Evolutionary conservation across 2,888 invertebrate species (phyloP).

Genomic region (Margaritifera margaritifera): DNA sequence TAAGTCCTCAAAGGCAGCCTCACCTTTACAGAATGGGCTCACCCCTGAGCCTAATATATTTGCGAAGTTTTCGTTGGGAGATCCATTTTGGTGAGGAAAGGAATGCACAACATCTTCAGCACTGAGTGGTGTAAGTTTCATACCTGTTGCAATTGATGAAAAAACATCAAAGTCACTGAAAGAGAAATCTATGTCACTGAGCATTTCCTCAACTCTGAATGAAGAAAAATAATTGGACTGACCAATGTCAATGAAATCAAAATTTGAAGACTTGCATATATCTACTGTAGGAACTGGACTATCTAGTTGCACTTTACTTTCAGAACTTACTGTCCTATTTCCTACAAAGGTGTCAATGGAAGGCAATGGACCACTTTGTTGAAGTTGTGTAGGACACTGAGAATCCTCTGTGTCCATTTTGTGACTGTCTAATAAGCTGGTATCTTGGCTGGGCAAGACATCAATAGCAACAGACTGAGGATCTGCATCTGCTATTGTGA

Average conservation of each 20-base stretch:
- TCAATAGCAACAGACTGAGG: slow-evolving; percentile 44
- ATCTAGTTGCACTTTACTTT: slow-evolving; percentile 15
- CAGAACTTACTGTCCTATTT: slow-evolving; percentile 16
- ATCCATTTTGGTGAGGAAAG: slow-evolving; percentile 62
- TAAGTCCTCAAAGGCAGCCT: slow-evolving; percentile 75
- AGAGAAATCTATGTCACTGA: slow-evolving; percentile 76
- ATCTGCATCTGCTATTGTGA: slow-evolving; percentile 40
- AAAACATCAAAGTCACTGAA: slow-evolving; percentile 76
- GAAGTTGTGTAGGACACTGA: slow-evolving; percentile 11
- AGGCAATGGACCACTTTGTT: slow-evolving; percentile 37
- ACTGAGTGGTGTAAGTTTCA: slow-evolving; percentile 70
- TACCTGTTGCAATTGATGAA: slow-evolving; percentile 64
- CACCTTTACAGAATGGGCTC: slow-evolving; percentile 53
- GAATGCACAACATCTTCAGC: slow-evolving; percentile 73
- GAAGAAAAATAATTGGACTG: slow-evolving; percentile 30
- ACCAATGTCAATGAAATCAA: slow-evolving; percentile 27
- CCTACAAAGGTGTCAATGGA: slow-evolving; percentile 52
- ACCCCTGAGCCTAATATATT: slow-evolving; percentile 38
- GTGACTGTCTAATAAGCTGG: slow-evolving; percentile 3
- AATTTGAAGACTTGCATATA: slow-evolving; percentile 23
- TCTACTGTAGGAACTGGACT: slow-evolving; percentile 13
- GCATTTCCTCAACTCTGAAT: slow-evolving; percentile 46
- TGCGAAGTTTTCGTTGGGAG: slow-evolving; percentile 38
- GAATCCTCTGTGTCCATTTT: slow-evolving; percentile 21
- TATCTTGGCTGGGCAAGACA: slow-evolving; percentile 35